These are phyloP conservation scores for Atethmia centrago DNA, from an alignment of 2,888 invertebrate species.

Conservation along the genomic window DNA sequence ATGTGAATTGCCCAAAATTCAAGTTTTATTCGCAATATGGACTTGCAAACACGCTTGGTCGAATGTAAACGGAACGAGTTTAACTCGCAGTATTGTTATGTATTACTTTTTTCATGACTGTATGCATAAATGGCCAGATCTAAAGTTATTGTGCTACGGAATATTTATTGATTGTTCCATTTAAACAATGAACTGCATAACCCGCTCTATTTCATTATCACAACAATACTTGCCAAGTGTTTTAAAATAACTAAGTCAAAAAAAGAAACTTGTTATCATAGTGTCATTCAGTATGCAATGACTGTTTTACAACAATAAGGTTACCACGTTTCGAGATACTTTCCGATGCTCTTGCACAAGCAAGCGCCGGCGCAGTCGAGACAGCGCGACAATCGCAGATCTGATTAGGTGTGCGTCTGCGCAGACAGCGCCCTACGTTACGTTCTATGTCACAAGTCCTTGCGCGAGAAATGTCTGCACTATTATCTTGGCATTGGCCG, in stretches of 20 bases:
- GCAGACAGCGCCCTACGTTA: slow-evolving; percentile 70
- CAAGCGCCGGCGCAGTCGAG: slow-evolving; percentile 9
- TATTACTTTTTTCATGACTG: not conserved
- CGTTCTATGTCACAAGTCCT: slow-evolving; percentile 81
- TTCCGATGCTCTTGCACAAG: slow-evolving; percentile 57
- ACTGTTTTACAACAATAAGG: slow-evolving; percentile 41
- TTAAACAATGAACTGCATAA: not conserved
- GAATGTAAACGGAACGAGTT: slow-evolving; percentile 7
- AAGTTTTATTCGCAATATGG: slow-evolving; percentile 8
- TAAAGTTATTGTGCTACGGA: not conserved
- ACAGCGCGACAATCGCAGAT: slow-evolving; percentile 44
- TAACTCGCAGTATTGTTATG: not conserved
- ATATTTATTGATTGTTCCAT: not conserved
- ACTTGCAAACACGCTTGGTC: not conserved
- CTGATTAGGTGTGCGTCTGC: slow-evolving; percentile 60
- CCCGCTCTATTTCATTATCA: not conserved
- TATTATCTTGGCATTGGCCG: slow-evolving; percentile 72
- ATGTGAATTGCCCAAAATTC: not conserved
- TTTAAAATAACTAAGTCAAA: slow-evolving; percentile 7
- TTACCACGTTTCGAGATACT: slow-evolving; percentile 50
- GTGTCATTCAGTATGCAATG: slow-evolving; percentile 35
- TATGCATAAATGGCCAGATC: not conserved
- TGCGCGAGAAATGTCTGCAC: slow-evolving; percentile 71
- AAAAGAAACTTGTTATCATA: slow-evolving; percentile 25
- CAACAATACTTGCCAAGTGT: not conserved